phyloP scores from a whole-genome alignment of 2,113 vertebrate genomes.

The Gobius niger region DNA sequence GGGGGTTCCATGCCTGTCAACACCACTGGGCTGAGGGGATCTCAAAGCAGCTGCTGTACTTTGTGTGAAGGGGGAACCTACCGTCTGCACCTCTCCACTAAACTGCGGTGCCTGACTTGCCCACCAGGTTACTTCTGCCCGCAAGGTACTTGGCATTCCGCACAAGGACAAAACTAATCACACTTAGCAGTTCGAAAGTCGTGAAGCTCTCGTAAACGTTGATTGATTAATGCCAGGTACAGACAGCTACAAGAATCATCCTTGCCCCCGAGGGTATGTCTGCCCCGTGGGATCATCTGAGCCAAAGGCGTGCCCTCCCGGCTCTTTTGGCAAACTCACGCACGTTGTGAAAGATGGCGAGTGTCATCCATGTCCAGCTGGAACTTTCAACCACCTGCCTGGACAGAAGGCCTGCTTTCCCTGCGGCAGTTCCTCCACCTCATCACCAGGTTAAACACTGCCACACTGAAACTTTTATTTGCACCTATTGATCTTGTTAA shows the following conservation, averaged over 20 bases:
- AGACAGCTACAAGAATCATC: constrained; percentile 71
- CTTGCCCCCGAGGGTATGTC: constrained; percentile 82
- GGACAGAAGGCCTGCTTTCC: constrained; percentile 86
- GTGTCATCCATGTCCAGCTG: constrained; percentile 84
- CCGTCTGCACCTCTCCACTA: constrained; percentile 49
- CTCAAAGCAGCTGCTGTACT: constrained; percentile 78
- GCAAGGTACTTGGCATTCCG: constrained; percentile 66
- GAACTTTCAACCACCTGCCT: constrained; percentile 83
- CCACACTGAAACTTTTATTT: neutral
- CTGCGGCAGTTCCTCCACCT: constrained; percentile 88
- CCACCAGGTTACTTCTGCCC: constrained; percentile 86
- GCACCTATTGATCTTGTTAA: neutral
- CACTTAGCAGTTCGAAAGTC: neutral
- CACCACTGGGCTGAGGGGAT: constrained; percentile 77
- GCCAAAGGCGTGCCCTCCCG: constrained; percentile 82
- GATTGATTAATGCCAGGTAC: constrained; percentile 70
- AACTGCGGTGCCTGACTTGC: constrained; percentile 80
- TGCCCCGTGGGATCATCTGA: constrained; percentile 76
- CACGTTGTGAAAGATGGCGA: constrained; percentile 59
- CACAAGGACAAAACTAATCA: neutral
- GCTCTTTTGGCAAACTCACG: constrained; percentile 76
- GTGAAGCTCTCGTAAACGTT: neutral
- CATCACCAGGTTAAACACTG: constrained; percentile 74
- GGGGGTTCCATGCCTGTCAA: constrained; percentile 84
- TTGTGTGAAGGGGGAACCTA: constrained; percentile 84